Evolutionary conservation across 2,797 vertebrate genomes (phyloP).

Genomic region (Pantherophis alleghaniensis): DNA sequence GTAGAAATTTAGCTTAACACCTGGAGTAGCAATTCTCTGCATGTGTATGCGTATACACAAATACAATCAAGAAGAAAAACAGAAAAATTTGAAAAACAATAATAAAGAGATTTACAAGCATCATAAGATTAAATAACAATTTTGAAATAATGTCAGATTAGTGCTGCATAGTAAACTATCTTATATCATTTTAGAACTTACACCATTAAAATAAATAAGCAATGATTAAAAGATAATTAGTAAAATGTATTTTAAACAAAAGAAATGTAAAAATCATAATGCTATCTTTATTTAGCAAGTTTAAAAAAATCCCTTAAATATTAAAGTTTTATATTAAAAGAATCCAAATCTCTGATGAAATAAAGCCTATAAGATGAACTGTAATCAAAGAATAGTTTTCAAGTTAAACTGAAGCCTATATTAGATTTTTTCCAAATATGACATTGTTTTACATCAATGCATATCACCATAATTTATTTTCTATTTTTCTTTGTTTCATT

Average conservation of each 20-base stretch:
- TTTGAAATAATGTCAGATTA: neutral
- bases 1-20: neutral
- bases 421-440: neutral
- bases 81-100: neutral
- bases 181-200: neutral
- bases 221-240: neutral
- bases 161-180: neutral
- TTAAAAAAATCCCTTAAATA: neutral
- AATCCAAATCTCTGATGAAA: neutral
- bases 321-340: neutral
- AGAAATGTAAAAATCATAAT: neutral
- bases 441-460: neutral
- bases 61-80: neutral
- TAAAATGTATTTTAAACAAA: neutral
- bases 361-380: neutral
- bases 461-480: neutral
- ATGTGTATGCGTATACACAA: neutral
- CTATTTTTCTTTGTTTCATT: neutral
- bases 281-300: neutral
- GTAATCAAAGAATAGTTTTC: neutral
- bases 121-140: neutral
- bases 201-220: neutral
- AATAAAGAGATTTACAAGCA: neutral
- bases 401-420: neutral
- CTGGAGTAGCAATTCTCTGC: neutral